Conservation (phyloP, 2,797 vertebrate species). For the Gymnodraco acuticeps region DNA sequence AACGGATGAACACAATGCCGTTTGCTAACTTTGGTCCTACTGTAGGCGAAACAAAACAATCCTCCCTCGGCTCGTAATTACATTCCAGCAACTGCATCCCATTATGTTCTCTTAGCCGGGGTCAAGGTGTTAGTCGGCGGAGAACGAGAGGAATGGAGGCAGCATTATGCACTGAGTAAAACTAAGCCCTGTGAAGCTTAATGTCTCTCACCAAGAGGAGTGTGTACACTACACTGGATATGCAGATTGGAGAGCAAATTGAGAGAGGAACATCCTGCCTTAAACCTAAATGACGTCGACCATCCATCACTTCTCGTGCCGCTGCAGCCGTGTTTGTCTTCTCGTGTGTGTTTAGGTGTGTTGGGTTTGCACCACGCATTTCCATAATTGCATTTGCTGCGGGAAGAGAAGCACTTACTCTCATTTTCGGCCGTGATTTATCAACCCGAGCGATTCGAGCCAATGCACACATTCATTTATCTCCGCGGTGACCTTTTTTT, state of each 20-base stretch:
- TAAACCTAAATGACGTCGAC: constrained; percentile 71
- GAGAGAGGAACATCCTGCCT: constrained; percentile 76
- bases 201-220: constrained; percentile 32
- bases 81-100: constrained; percentile 46
- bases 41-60: constrained; percentile 34
- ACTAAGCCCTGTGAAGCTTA: constrained; percentile 44
- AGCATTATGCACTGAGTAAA: constrained; percentile 47
- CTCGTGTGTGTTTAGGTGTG: constrained; percentile 72
- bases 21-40: constrained; percentile 3
- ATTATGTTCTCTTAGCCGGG: constrained; percentile 44
- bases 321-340: constrained; percentile 67
- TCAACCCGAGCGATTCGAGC: constrained; percentile 71
- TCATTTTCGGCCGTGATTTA: constrained; percentile 79
- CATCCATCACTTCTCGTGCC: constrained; percentile 70
- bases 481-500: constrained; percentile 72
- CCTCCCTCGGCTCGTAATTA: constrained; percentile 47
- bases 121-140: constrained; percentile 42
- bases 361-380: constrained; percentile 67
- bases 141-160: constrained; percentile 44
- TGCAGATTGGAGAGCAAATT: constrained; percentile 78
- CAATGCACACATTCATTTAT: constrained; percentile 78
- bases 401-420: constrained; percentile 77
- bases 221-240: constrained; percentile 54
- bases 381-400: constrained; percentile 83
- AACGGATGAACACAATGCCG: not conserved